Percentiles rank a stretch among this genome's conserved stretches.
These are phyloP conservation scores for Catocala sponsa DNA, from an alignment of 2,888 invertebrate species.

Conservation along the genomic window DNA sequence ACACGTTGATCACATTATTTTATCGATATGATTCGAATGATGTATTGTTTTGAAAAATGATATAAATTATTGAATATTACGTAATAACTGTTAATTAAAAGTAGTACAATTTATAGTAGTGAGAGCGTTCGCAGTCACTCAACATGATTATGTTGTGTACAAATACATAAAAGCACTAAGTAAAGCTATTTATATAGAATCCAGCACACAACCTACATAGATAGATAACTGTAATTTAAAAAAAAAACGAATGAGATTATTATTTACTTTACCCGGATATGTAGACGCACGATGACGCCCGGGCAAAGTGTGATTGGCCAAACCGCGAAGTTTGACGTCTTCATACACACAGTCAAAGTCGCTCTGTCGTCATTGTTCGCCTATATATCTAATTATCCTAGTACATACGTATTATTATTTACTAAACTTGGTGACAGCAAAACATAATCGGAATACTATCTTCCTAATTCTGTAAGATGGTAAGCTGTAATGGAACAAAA, in stretches of 20 bases:
- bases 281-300: neutral
- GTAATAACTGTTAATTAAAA: conserved; percentile 65
- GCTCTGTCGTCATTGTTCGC: neutral
- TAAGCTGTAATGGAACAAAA: neutral
- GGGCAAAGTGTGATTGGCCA: neutral
- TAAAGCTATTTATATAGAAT: conserved; percentile 53
- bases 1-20: conserved; percentile 54
- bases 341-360: neutral
- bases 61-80: conserved; percentile 47
- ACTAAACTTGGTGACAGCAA: conserved; percentile 55
- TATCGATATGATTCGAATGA: conserved; percentile 34
- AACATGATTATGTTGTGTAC: conserved; percentile 15
- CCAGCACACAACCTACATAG: conserved; percentile 39
- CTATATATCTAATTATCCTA: conserved; percentile 18
- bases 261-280: conserved; percentile 1
- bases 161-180: conserved; percentile 42
- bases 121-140: conserved; percentile 57
- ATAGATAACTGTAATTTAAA: conserved; percentile 15
- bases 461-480: conserved; percentile 4
- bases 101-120: conserved; percentile 66
- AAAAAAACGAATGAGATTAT: conserved; percentile 2
- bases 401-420: conserved; percentile 41
- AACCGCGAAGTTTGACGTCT: too few species aligned
- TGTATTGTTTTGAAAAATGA: conserved; percentile 43
- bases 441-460: conserved; percentile 16